Evolutionary conservation across 2,113 vertebrate genomes (phyloP), one percentile per base, ranked within the genome.

Genomic region (Dendrocopos noguchii): DNA sequence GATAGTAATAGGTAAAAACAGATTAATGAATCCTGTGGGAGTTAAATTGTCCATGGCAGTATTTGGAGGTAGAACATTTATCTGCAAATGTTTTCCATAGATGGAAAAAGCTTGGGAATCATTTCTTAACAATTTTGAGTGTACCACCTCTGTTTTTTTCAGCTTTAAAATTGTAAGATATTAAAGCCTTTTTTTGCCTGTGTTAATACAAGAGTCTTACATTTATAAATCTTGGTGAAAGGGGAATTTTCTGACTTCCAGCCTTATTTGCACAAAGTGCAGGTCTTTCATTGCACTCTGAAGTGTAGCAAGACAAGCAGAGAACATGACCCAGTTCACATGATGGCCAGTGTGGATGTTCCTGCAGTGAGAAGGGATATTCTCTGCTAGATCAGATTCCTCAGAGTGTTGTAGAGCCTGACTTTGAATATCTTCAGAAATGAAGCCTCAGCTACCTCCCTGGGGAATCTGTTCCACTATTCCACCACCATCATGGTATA

Each of bases 91-190:
- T 56, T 53, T 88, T 77, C 7, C 56, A 70, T 16, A 65, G 4
- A 47, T 19, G 4, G 2, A 60, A 63, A 52, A 63, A n/a, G 12
- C 1, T 0, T 5, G 1, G 6, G 27, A 68, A 31, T 0, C 0
- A 22, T 76, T 56, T 85, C 3, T 46, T 60, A 52, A 10, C 1
- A 4, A 13, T 2, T 79, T 33, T 71, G 19, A 8, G 1, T 42
- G 2, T 34, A 15, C 3, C 5, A 17, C 22, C 12, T 76, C 16
- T 61, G 2, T 2, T 50, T 36, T 36, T 80, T 78, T 53, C n/a
- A 44, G 6, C n/a, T 61, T 80, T 34, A 44, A 53, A 63, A 66
- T 4, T 1, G 2, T 33, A 10, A 4, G 3, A 33, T 61, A 20
- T 4, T 0, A 17, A 2, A 71, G 0, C 0, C 7, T 24, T 36